Evolutionary conservation across 2,888 invertebrate species (phyloP).

Genomic region (Metalampra italica): DNA sequence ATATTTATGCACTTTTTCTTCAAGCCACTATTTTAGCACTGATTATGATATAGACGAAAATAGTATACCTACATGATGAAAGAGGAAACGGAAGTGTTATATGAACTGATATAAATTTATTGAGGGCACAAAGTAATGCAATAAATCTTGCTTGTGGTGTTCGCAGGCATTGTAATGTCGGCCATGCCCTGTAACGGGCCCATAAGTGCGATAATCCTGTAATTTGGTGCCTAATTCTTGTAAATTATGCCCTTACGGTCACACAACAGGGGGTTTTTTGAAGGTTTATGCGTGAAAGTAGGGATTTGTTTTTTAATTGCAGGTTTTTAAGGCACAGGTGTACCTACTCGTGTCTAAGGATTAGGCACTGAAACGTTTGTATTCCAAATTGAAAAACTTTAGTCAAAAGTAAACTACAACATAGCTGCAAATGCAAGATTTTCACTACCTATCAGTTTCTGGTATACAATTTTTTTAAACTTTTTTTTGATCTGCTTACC

Average conservation of each 20-base stretch:
- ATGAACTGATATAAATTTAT: slow-evolving; percentile 12
- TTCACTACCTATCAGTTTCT: no score
- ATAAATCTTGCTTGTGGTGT: slow-evolving; percentile 14
- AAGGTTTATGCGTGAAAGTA: slow-evolving; percentile 2
- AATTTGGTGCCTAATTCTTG: slow-evolving; percentile 16
- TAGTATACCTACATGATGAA: not conserved
- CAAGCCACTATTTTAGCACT: no score
- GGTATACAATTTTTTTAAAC: no score
- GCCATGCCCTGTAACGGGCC: slow-evolving; percentile 10
- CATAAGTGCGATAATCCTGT: slow-evolving; percentile 18
- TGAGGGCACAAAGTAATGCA: slow-evolving; percentile 5
- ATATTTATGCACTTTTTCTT: no score
- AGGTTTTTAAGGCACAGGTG: not conserved
- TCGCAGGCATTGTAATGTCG: slow-evolving; percentile 13
- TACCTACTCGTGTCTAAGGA: no score
- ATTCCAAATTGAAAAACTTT: no score
- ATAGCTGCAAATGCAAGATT: no score
- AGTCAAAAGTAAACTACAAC: no score
- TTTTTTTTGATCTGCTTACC: no score
- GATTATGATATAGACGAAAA: no score
- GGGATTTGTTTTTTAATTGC: not conserved
- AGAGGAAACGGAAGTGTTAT: not conserved
- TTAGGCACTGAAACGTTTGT: no score
- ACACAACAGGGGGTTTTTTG: not conserved
- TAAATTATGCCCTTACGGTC: slow-evolving; percentile 9